Conservation (phyloP, 2,113 vertebrate genomes). For the Sorex fumeus region DNA sequence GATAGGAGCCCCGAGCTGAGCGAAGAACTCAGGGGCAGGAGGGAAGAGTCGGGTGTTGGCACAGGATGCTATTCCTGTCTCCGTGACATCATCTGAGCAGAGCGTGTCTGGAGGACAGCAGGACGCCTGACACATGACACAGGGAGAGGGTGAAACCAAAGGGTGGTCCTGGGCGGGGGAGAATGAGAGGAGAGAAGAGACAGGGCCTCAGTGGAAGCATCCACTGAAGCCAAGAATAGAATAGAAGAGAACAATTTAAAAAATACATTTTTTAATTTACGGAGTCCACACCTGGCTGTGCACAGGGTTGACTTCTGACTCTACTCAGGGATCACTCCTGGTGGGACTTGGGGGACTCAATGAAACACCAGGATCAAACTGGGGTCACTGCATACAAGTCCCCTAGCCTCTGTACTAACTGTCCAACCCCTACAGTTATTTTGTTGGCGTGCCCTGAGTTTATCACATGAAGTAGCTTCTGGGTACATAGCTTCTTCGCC, state of each 20-base stretch:
- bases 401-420: no score
- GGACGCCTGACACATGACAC: rapidly evolving
- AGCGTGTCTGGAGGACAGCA: background rate
- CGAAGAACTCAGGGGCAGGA: background rate
- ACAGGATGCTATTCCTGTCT: background rate
- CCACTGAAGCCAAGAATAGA: background rate
- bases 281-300: no score
- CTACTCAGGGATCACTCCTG: no score
- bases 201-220: background rate
- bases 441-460: no score
- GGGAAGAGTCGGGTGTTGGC: background rate
- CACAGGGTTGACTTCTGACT: no score
- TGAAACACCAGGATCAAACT: no score
- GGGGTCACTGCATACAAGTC: no score
- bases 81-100: background rate
- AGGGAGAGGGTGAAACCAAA: background rate
- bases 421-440: no score
- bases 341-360: no score
- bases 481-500: background rate
- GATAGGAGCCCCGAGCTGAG: background rate
- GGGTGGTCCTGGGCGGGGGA: background rate
- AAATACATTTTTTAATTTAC: no score
- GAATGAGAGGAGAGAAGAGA: background rate
- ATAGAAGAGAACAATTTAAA: background rate
- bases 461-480: background rate